These are phyloP conservation scores for Procambarus virginalis DNA, from an alignment of 1,140 invertebrate genomes.

Conservation along the genomic window DNA sequence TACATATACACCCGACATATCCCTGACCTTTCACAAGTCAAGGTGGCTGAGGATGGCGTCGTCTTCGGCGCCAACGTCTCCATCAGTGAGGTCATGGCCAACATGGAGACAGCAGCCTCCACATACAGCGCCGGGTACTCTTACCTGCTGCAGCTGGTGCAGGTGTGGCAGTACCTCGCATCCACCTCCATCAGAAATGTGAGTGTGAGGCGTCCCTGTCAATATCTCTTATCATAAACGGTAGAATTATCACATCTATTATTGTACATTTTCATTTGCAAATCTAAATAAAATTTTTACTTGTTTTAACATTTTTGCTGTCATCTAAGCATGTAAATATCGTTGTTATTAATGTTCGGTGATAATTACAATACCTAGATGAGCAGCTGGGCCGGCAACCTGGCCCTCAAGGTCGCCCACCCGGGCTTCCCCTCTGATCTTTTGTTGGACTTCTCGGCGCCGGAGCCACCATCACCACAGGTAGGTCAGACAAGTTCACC, in stretches of 20 bases:
- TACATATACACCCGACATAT: slow-evolving; percentile 74
- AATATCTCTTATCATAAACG: too few relatives aligned
- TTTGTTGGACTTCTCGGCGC: slow-evolving; percentile 81
- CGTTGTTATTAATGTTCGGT: too few relatives aligned
- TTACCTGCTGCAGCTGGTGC: slow-evolving; percentile 67
- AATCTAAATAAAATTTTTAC: too few relatives aligned
- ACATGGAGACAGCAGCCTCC: slow-evolving; percentile 51
- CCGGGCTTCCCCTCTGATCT: slow-evolving; percentile 85
- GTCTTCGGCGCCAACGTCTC: slow-evolving; percentile 67
- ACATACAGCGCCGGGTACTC: slow-evolving; percentile 69
- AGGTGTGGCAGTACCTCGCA: slow-evolving; percentile 66
- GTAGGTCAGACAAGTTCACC: slow-evolving; percentile 71
- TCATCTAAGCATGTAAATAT: too few relatives aligned
- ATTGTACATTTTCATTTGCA: too few relatives aligned
- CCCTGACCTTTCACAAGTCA: slow-evolving; percentile 69
- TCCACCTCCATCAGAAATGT: slow-evolving; percentile 72
- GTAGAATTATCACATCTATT: too few relatives aligned
- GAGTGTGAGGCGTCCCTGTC: background rate
- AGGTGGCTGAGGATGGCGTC: slow-evolving; percentile 21
- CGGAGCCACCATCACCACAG: slow-evolving; percentile 79
- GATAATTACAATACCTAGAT: slow-evolving; percentile 20
- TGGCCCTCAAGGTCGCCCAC: slow-evolving; percentile 83
- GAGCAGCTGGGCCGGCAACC: slow-evolving; percentile 80
- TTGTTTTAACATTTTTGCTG: too few relatives aligned
- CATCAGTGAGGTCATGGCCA: slow-evolving; percentile 66